Base-by-base conservation (phyloP, 2,888 invertebrate species). In the Lacanobia wlatinum region DNA sequence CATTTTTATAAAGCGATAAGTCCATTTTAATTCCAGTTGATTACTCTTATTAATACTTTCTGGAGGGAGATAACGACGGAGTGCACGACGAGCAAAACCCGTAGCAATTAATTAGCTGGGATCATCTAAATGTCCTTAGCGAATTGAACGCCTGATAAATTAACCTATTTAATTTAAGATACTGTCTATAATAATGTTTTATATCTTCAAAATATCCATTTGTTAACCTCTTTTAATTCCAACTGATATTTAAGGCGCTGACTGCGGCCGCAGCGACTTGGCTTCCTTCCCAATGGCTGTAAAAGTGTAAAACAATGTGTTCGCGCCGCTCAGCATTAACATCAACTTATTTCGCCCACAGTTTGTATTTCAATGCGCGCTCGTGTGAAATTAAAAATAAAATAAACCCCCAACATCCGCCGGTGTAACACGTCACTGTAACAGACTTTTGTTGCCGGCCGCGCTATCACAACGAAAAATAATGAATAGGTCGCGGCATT, bases 51-150 rank as follows among this genome's bases (percentile, higher is more conserved):
- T 74, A 83, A 79, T 83, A 74, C 78, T 72, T 79, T 75, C 77
- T 75, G 43, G 56, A 50, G 75, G 38, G 70, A 73, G 70, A 77
- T 84, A 79, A 78, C 79, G 75, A 65, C 48, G 59, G 43, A 70
- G 68, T 80, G 76, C 71, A 79, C 75, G 82, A 73, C 65, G 64
- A 66, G 59, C 63, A 63, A 77, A 84, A 83, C 83, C 79, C 76
- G 63, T 64, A 66, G 73, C 81, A 87, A 89, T 89, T 87, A 85
- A 89, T 89, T 87, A 88, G 78, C 79, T 65, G 70, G 83, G 87
- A 89, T 88, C 80, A 88, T 85, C 78, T 80, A 70, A 88, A 87
- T 77, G 78, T 85, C 78, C 75, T 81, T 59, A 80, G 64, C 73
- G 74, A 84, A 71, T 82, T 75, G 80, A 86, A 85, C 74, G 84